These are phyloP conservation scores for Tragelaphus imberbis DNA, from an alignment of 2,113 vertebrate species.

Conservation along the genomic window DNA sequence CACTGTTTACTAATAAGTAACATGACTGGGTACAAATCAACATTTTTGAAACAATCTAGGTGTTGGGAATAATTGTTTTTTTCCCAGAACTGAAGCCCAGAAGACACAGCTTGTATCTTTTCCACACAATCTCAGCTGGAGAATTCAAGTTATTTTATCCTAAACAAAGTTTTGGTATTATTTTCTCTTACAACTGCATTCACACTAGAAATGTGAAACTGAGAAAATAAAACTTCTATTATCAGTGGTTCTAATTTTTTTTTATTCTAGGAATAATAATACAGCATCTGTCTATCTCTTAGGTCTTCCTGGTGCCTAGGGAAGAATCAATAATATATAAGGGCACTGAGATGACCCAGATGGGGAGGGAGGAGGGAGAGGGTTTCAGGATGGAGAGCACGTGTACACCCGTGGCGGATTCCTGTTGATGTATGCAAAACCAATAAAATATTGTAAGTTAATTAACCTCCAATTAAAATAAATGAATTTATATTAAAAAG, in stretches of 20 bases:
- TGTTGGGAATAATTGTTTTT: not conserved
- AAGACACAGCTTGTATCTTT: not conserved
- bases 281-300: not conserved
- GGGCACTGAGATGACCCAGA: too few relatives aligned
- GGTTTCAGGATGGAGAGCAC: too few relatives aligned
- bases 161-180: not conserved
- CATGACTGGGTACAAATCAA: not conserved
- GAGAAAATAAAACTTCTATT: not conserved
- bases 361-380: too few relatives aligned
- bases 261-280: not conserved
- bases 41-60: not conserved
- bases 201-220: not conserved
- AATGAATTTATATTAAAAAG: too few relatives aligned
- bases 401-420: too few relatives aligned
- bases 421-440: too few relatives aligned
- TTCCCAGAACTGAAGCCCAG: not conserved
- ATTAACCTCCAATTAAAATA: too few relatives aligned
- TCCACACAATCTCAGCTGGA: too few relatives aligned
- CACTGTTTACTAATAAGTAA: not conserved
- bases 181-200: not conserved
- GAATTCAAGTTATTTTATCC: not conserved
- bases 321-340: not conserved
- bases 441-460: too few relatives aligned
- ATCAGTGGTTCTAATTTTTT: not conserved
- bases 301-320: fast-evolving